These are phyloP conservation scores for Nothocercus nigrocapillus DNA, from an alignment of 2,113 vertebrate species.

Conservation along the genomic window DNA sequence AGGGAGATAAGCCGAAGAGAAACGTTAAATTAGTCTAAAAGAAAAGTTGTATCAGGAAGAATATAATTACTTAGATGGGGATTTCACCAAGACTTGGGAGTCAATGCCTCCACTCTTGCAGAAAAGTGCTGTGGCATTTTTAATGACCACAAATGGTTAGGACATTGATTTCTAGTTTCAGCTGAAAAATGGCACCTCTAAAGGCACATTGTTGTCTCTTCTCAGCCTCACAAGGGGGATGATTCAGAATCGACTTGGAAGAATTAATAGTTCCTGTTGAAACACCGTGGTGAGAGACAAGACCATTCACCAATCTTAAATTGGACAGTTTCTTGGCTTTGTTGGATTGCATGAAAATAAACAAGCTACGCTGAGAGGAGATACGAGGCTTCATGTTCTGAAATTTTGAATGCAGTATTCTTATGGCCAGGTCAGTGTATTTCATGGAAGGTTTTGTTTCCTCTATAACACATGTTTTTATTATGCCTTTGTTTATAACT, in stretches of 20 bases:
- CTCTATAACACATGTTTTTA: background rate
- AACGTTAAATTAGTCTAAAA: slow-evolving; percentile 51
- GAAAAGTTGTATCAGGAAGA: background rate
- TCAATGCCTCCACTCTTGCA: slow-evolving; percentile 40
- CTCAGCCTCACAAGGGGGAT: background rate
- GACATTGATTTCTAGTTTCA: slow-evolving; percentile 64
- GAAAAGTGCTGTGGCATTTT: slow-evolving; percentile 40
- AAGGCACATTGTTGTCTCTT: slow-evolving; percentile 37
- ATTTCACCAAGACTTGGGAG: slow-evolving; percentile 46
- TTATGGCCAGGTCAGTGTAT: background rate
- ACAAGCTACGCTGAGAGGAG: background rate
- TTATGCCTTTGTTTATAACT: background rate
- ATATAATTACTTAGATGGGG: slow-evolving; percentile 31
- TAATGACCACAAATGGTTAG: slow-evolving; percentile 51
- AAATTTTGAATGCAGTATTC: background rate
- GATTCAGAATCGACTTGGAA: background rate
- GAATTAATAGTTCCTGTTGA: slow-evolving; percentile 25
- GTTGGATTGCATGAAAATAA: background rate
- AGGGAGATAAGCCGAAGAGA: slow-evolving; percentile 6
- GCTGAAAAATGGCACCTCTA: slow-evolving; percentile 60
- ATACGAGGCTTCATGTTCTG: background rate
- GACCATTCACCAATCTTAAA: background rate
- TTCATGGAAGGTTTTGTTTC: background rate
- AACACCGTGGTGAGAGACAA: background rate
- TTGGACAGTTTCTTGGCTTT: background rate